Conservation (phyloP, 2,113 vertebrate genomes). For the Apaloderma vittatum region DNA sequence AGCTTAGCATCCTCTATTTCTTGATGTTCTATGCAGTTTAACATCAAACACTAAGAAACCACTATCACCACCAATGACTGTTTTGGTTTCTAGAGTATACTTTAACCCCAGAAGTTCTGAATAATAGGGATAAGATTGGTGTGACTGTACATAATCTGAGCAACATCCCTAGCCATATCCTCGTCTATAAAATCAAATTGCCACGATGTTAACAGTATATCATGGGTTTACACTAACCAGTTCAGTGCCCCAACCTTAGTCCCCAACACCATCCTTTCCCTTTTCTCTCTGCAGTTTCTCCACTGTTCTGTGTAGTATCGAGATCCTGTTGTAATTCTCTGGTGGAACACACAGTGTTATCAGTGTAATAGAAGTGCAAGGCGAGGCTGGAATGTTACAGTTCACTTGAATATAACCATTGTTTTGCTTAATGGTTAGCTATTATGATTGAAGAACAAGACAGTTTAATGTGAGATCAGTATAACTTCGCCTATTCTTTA, state of each 20-base stretch:
- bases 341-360: neutral
- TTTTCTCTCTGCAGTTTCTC: neutral
- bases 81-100: neutral
- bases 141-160: neutral
- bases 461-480: neutral
- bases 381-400: neutral
- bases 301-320: neutral
- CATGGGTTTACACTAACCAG: too few relatives aligned
- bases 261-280: too few relatives aligned
- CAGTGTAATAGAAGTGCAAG: neutral
- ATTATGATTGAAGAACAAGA: neutral
- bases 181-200: fast-evolving
- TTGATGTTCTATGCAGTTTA: neutral
- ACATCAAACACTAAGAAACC: neutral
- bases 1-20: neutral
- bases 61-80: neutral
- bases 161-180: neutral
- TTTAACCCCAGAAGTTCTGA: neutral
- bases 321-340: neutral
- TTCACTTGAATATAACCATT: neutral
- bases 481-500: neutral
- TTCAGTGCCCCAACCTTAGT: neutral
- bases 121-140: neutral
- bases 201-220: too few relatives aligned
- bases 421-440: neutral